These are phyloP conservation scores for Actias luna DNA, from an alignment of 2,888 invertebrate species.

Conservation along the genomic window DNA sequence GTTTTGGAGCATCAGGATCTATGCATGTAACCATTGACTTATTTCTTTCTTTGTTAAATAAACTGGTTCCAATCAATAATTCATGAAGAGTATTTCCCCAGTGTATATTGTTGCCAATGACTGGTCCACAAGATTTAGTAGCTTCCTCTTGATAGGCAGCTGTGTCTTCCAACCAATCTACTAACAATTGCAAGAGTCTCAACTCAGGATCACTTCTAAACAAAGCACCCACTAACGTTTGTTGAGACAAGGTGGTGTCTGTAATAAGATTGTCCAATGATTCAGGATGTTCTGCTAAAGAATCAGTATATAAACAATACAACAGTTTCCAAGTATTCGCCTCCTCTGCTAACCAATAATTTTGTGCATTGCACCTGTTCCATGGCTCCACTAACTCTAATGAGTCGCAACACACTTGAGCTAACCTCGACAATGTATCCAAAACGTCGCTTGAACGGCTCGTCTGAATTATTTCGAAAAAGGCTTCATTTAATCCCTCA, in stretches of 20 bases:
- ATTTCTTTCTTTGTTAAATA: conserved; percentile 72
- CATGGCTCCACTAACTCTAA: conserved; percentile 77
- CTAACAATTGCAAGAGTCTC: conserved; percentile 90
- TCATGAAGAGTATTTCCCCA: conserved; percentile 97
- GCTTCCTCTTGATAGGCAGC: conserved; percentile 90
- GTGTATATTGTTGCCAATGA: conserved; percentile 84
- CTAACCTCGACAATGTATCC: conserved; percentile 83
- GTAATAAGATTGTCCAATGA: conserved; percentile 71
- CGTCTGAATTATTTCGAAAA: conserved; percentile 73
- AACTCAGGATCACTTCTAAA: conserved; percentile 79
- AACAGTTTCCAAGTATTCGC: conserved; percentile 94
- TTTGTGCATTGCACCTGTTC: conserved; percentile 73
- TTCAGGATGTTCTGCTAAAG: conserved; percentile 83
- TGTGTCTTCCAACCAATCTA: conserved; percentile 96
- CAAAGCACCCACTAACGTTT: conserved; percentile 61
- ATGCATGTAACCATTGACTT: conserved; percentile 83
- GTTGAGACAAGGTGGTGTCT: conserved; percentile 65
- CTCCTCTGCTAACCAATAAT: conserved; percentile 88
- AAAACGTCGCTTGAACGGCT: conserved; percentile 78
- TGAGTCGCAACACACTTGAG: conserved; percentile 83
- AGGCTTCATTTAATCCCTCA: conserved; percentile 66
- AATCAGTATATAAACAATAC: conserved; percentile 90
- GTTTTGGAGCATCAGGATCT: conserved; percentile 94
- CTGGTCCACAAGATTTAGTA: conserved; percentile 67
- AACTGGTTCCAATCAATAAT: conserved; percentile 77